Evolutionary conservation across 2,797 vertebrate genomes (phyloP).

Genomic region (Thalassophryne amazonica): DNA sequence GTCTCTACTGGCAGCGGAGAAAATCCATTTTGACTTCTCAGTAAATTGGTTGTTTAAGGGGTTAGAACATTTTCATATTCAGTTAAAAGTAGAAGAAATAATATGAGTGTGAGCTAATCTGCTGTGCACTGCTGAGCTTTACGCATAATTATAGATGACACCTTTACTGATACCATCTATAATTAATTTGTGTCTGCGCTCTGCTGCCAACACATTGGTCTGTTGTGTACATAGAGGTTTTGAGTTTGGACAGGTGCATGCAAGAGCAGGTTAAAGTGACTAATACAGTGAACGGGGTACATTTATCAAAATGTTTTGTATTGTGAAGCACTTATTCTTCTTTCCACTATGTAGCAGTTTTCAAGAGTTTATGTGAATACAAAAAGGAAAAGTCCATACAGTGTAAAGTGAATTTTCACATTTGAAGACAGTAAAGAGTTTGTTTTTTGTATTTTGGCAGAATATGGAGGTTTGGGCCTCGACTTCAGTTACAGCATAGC

Average conservation of each 20-base stretch:
- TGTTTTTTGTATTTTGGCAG: slow-evolving; percentile 63
- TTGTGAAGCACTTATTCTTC: background rate
- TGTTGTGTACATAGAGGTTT: background rate
- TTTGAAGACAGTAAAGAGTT: background rate
- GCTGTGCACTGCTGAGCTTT: slow-evolving; percentile 8
- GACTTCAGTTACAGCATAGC: slow-evolving; percentile 89
- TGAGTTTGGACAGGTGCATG: background rate
- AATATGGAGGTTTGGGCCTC: slow-evolving; percentile 87
- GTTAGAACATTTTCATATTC: slow-evolving; percentile 23
- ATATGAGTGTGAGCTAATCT: slow-evolving; percentile 19
- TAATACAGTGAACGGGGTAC: background rate
- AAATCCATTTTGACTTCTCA: slow-evolving; percentile 14
- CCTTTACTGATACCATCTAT: slow-evolving; percentile 45
- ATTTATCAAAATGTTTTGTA: background rate
- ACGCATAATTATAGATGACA: slow-evolving; percentile 23
- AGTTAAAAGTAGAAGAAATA: slow-evolving; percentile 9
- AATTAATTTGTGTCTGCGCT: slow-evolving; percentile 44
- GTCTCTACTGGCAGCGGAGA: slow-evolving; percentile 2
- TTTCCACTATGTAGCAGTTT: background rate
- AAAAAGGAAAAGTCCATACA: background rate
- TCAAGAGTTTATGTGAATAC: background rate
- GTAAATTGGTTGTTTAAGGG: slow-evolving; percentile 12
- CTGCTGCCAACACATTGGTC: background rate
- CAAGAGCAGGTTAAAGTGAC: slow-evolving; percentile 3
- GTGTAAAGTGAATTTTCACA: background rate